Evolutionary conservation across 2,888 invertebrate species (phyloP), one percentile per base, ranked within the genome.

Genomic region (Dolomedes plantarius): DNA sequence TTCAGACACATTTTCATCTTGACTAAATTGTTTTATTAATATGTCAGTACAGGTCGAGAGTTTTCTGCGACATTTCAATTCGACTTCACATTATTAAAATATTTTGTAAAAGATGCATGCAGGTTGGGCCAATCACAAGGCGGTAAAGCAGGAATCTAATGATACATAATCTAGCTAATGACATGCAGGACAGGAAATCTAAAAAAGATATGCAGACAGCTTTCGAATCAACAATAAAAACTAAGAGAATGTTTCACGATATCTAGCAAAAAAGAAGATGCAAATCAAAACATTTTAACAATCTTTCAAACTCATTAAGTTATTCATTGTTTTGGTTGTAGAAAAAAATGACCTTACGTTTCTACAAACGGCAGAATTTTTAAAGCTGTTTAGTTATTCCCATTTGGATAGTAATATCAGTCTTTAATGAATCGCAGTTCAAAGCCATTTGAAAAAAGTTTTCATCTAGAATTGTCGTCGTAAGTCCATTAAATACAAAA

Each of bases 381-480:
- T n/a, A n/a, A n/a, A n/a, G n/a, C n/a, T n/a, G n/a, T n/a, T n/a
- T n/a, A n/a, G n/a, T n/a, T n/a, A n/a, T 36, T 36, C 36, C 9
- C 5, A 36, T 9, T 36, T 5, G 5, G 9, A 36, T 36, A 36
- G 36, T 9, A 9, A 36, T 7, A 7, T 9, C n/a, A n/a, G n/a
- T n/a, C n/a, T n/a, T n/a, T n/a, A n/a, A n/a, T n/a, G 36, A 5
- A 36, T 5, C 9, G 36, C 19, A 23, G 23, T 16, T 56, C 56
- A 67, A 65, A 85, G 83, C 83, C 83, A 85, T 85, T 77, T 85
- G 83, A 85, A 85, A 85, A 83, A 83, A 83, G 76, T 75, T 56
- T 67, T 67, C 19, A 5, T 29, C 29, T 13, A 23, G 9, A 32
- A 32, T 19, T 29, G n/a, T n/a, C 27, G 23, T 73, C 50, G 72